Conservation (phyloP, 1,140 invertebrate species). For the Atta texana region DNA sequence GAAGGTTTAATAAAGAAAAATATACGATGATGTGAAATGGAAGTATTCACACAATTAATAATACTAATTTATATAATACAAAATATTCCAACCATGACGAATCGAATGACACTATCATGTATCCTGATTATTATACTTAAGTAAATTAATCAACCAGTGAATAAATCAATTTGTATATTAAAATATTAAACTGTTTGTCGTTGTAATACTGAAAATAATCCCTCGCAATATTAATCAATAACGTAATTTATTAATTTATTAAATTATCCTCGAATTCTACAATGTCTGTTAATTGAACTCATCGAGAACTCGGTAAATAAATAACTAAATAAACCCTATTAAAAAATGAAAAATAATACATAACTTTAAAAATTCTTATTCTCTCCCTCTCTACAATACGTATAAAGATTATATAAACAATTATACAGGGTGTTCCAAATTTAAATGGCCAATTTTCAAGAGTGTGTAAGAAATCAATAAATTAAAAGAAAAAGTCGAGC, state of each 20-base stretch:
- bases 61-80: not conserved
- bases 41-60: not conserved
- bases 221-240: not conserved
- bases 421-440: no score
- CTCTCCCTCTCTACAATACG: not conserved
- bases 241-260: not conserved
- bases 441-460: no score
- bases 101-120: not conserved
- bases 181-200: slow-evolving; percentile 17
- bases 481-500: no score
- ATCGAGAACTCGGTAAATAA: not conserved
- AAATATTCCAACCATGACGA: not conserved
- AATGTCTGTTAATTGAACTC: not conserved
- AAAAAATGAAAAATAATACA: not conserved
- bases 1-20: not conserved
- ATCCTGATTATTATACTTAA: slow-evolving; percentile 5
- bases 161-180: not conserved
- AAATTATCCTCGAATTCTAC: slow-evolving; percentile 8
- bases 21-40: no score
- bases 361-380: not conserved
- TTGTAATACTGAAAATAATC: not conserved
- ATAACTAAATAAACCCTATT: not conserved
- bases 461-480: no score
- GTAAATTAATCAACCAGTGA: not conserved
- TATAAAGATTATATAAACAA: not conserved